Evolutionary conservation across 2,888 invertebrate genomes (phyloP).

Genomic region (Stenotaenia linearis): DNA sequence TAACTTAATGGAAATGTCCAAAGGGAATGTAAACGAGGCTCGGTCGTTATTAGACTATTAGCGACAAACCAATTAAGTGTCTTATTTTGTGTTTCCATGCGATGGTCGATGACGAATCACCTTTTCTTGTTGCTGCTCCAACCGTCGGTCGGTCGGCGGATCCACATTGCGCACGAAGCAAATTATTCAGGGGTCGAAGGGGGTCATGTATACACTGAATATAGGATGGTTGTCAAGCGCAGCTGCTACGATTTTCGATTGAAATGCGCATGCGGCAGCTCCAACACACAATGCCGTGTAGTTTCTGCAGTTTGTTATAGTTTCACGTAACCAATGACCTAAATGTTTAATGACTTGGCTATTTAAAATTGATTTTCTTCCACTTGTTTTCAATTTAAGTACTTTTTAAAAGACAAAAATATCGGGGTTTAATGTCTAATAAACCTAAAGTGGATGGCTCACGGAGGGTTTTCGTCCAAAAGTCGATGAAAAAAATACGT

Average conservation of each 20-base stretch:
- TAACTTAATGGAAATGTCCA: background rate
- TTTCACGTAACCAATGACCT: background rate
- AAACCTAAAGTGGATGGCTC: too few species aligned
- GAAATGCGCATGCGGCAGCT: background rate
- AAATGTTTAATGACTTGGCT: background rate
- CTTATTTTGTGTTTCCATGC: background rate
- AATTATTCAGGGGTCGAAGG: background rate
- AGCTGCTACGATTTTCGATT: background rate
- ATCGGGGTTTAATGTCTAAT: too few species aligned
- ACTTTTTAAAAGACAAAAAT: too few species aligned
- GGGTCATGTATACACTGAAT: background rate
- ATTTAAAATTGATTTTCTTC: background rate
- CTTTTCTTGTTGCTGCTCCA: background rate
- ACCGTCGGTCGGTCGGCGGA: background rate
- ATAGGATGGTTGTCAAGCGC: slow-evolving; percentile 5
- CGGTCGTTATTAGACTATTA: background rate
- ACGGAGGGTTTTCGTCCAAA: too few species aligned
- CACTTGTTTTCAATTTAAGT: background rate
- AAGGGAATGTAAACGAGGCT: background rate
- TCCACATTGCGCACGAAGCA: background rate
- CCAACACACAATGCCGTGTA: background rate
- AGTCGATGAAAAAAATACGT: too few species aligned
- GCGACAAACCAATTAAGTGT: background rate
- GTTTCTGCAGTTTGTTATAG: background rate
- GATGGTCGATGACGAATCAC: background rate